Evolutionary conservation across 2,113 vertebrate species (phyloP).

Genomic region (Myodes glareolus): DNA sequence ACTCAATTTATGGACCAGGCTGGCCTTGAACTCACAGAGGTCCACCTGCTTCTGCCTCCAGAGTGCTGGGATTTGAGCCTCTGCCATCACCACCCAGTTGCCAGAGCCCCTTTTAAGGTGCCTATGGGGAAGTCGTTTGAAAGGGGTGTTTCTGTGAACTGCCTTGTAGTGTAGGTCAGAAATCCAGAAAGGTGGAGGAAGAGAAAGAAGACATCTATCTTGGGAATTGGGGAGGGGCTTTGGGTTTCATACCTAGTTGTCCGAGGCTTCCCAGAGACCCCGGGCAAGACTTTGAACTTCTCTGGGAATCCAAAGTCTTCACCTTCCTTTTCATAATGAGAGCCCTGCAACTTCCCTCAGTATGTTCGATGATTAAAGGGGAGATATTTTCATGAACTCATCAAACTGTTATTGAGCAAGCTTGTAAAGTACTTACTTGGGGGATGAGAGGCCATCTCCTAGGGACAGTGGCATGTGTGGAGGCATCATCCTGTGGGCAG

Average conservation of each 20-base stretch:
- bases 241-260: not conserved
- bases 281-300: conserved; percentile 1
- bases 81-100: not conserved
- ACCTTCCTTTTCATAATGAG: not conserved
- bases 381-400: conserved; percentile 43
- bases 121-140: conserved; percentile 30
- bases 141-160: not conserved
- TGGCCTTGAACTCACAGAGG: not conserved
- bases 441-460: not conserved
- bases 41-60: not conserved
- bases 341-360: not conserved
- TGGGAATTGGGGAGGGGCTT: not conserved
- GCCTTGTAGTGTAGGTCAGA: conserved; percentile 18
- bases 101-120: not conserved
- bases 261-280: not conserved
- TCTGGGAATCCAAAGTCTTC: conserved; percentile 7
- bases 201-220: not conserved
- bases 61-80: not conserved
- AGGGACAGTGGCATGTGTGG: not conserved
- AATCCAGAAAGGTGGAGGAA: not conserved
- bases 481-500: not conserved
- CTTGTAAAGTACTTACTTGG: not conserved
- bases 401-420: not conserved
- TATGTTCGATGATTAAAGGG: conserved; percentile 63
- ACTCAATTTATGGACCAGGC: not conserved